Conservation (phyloP, 2,797 vertebrate species). For the Glyptemys insculpta region DNA sequence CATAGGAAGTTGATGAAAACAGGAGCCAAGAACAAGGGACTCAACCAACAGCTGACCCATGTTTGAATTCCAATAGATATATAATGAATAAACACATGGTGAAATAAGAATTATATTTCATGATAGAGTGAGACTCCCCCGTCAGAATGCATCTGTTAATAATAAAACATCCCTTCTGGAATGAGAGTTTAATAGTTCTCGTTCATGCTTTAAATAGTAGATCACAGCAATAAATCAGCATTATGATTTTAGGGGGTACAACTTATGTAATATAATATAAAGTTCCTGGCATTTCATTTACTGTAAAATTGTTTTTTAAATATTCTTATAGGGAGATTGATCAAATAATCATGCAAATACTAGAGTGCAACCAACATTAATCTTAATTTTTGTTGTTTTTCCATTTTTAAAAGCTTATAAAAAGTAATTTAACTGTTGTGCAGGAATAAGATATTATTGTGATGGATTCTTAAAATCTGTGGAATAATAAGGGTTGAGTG, state of each 20-base stretch:
- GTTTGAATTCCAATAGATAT: conserved; percentile 8
- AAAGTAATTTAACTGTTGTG: conserved; percentile 50
- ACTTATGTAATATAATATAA: conserved; percentile 70
- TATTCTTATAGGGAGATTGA: conserved; percentile 39
- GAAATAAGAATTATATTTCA: conserved; percentile 68
- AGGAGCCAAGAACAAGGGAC: conserved; percentile 30
- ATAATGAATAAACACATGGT: conserved; percentile 63
- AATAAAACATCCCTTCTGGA: conserved; percentile 77
- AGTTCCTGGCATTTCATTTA: conserved; percentile 74
- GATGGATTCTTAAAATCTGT: conserved; percentile 6
- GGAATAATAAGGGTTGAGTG: background rate
- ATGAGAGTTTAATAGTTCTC: conserved; percentile 75
- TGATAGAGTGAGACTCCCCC: conserved; percentile 48
- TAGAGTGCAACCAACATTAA: conserved; percentile 22
- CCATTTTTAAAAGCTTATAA: conserved; percentile 35
- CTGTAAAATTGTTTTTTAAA: conserved; percentile 59
- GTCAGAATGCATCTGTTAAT: conserved; percentile 76
- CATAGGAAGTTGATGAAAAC: conserved; percentile 34
- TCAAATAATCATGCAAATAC: conserved; percentile 65
- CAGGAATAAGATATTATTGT: conserved; percentile 19
- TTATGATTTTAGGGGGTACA: conserved; percentile 69
- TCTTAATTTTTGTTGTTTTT: conserved; percentile 11
- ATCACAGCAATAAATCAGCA: conserved; percentile 76
- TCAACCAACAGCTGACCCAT: background rate
- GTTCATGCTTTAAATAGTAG: conserved; percentile 74